Evolutionary conservation across 2,113 vertebrate species (phyloP).

Genomic region (Lycocorax pyrrhopterus): DNA sequence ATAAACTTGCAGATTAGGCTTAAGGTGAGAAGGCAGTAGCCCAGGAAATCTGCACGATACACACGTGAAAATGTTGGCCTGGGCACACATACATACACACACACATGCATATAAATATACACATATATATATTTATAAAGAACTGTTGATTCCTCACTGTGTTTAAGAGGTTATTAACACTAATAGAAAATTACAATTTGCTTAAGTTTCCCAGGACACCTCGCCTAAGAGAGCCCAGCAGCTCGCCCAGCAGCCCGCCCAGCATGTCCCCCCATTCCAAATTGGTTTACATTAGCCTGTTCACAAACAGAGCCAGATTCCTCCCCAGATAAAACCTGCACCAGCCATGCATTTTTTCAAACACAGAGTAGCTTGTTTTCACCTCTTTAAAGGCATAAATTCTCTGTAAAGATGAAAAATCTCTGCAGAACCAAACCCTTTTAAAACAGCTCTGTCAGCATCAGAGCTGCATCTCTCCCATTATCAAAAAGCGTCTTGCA

Average conservation of each 20-base stretch:
- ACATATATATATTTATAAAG: no score
- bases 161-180: slow-evolving; percentile 23
- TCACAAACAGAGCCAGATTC: slow-evolving; percentile 12
- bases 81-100: no score
- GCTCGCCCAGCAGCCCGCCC: neutral
- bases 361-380: neutral
- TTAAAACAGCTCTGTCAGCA: neutral
- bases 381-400: neutral
- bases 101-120: neutral
- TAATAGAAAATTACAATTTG: slow-evolving; percentile 2
- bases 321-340: neutral
- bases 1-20: neutral
- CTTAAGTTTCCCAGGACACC: neutral
- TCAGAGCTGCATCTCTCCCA: neutral
- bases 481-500: neutral
- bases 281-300: slow-evolving; percentile 23
- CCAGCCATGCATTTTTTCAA: neutral
- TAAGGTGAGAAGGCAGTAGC: neutral
- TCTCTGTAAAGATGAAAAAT: neutral
- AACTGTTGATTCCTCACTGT: neutral
- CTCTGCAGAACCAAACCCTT: neutral
- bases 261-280: neutral
- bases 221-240: neutral
- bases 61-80: neutral
- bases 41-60: neutral